Conservation (phyloP, 1,140 invertebrate genomes). For the Oreohelix idahoensis region DNA sequence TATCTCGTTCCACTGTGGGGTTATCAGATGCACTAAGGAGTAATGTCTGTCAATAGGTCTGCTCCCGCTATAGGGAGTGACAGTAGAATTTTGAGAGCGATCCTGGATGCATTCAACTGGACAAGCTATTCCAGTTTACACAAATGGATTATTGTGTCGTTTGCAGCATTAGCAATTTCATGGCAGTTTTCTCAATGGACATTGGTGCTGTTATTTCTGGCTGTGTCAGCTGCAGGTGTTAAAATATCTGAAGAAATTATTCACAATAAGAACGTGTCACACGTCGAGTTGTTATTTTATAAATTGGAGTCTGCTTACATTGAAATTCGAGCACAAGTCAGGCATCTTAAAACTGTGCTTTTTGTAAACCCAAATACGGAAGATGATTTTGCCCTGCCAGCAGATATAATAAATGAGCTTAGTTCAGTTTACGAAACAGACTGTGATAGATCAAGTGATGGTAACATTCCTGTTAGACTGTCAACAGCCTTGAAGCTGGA, state of each 20-base stretch:
- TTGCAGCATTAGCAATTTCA: neutral
- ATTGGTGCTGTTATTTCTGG: conserved; percentile 28
- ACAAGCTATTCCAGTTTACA: conserved; percentile 24
- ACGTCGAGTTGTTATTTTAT: conserved; percentile 8
- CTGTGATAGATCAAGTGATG: conserved; percentile 9
- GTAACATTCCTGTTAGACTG: neutral
- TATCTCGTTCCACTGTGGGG: no score
- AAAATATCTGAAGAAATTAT: conserved; percentile 18
- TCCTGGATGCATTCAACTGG: conserved; percentile 17
- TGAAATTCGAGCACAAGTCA: neutral
- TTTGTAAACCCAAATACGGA: neutral
- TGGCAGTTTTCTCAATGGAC: conserved; percentile 6
- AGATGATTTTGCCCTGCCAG: neutral
- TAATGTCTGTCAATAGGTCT: neutral
- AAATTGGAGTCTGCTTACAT: conserved; percentile 10
- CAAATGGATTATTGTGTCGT: conserved; percentile 20
- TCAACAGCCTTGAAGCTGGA: conserved; percentile 42
- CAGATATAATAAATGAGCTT: neutral
- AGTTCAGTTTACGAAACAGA: conserved; percentile 19
- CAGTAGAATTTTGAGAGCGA: neutral
- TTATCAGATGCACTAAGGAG: no score
- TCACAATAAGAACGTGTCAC: neutral
- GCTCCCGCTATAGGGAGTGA: neutral
- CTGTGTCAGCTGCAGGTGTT: neutral
- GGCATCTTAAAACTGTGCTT: neutral